Evolutionary conservation across 2,797 vertebrate genomes (phyloP).

Genomic region (Podarcis lilfordi): DNA sequence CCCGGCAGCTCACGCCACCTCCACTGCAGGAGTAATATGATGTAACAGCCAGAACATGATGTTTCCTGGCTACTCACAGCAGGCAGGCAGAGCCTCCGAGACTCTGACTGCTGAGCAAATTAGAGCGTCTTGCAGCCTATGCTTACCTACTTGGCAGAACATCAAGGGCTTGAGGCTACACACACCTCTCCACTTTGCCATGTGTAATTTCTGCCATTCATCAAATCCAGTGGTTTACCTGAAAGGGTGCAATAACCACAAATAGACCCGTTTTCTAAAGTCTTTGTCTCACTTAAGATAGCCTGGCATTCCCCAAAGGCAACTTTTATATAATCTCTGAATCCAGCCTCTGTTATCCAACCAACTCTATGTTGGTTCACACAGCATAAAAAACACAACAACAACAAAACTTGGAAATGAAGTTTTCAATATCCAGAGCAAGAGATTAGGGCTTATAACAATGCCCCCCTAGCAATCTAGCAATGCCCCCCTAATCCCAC

Average conservation of each 20-base stretch:
- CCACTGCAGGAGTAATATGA: neutral
- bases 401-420: neutral
- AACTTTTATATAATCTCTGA: neutral
- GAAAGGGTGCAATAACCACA: neutral
- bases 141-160: neutral
- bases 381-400: neutral
- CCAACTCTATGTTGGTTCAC: neutral
- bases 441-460: neutral
- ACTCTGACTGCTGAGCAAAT: neutral
- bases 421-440: neutral
- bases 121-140: neutral
- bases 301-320: neutral
- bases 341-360: neutral
- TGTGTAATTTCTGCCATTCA: neutral
- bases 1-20: neutral
- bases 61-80: neutral
- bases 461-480: too few species aligned
- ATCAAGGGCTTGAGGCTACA: neutral
- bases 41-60: neutral
- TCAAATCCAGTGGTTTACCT: neutral
- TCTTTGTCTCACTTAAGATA: neutral
- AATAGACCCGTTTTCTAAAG: neutral
- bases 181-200: neutral
- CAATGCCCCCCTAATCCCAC: too few species aligned
- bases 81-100: neutral